A percentile compares a stretch with the other conserved stretches of the same genome.
Evolutionary conservation across 2,888 invertebrate species (phyloP).

Genomic region (Phrixothrix hirtus): DNA sequence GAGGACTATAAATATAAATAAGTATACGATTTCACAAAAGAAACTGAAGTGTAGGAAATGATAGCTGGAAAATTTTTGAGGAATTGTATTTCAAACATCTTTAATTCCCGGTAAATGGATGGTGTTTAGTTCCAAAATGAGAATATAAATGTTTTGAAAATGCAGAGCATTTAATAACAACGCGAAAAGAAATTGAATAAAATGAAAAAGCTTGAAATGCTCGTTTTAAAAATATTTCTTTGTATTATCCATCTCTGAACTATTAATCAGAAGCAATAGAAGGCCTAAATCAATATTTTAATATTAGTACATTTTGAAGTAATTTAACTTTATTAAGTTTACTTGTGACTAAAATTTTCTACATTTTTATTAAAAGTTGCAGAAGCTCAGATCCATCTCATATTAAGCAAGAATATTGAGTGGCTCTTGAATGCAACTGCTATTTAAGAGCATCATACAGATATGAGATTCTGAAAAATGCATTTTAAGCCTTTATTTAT

Average conservation of each 20-base stretch:
- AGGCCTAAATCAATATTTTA: no score
- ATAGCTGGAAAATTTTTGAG: constrained; percentile 4
- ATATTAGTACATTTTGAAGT: no score
- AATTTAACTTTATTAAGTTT: no score
- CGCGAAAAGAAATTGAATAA: no score
- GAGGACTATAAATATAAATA: constrained; percentile 5
- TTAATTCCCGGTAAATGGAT: background rate
- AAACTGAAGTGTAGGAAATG: constrained; percentile 10
- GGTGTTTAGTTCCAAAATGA: background rate
- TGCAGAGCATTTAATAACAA: no score
- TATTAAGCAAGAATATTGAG: constrained; percentile 24
- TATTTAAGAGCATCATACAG: constrained; percentile 3
- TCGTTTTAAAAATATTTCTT: no score
- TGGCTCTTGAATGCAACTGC: constrained; percentile 12
- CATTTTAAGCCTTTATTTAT: background rate
- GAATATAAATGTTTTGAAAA: constrained; percentile 1
- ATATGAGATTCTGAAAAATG: constrained; percentile 3
- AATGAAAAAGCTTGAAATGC: no score
- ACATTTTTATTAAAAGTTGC: no score
- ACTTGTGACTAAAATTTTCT: no score
- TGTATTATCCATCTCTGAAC: no score
- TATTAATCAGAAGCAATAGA: no score
- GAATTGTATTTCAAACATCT: constrained; percentile 1
- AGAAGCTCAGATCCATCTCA: constrained; percentile 24
- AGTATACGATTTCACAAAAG: constrained; percentile 13